Evolutionary conservation across 1,140 invertebrate genomes (phyloP), one percentile per base, ranked within the genome.

Genomic region (Neotoxoptera formosana): DNA sequence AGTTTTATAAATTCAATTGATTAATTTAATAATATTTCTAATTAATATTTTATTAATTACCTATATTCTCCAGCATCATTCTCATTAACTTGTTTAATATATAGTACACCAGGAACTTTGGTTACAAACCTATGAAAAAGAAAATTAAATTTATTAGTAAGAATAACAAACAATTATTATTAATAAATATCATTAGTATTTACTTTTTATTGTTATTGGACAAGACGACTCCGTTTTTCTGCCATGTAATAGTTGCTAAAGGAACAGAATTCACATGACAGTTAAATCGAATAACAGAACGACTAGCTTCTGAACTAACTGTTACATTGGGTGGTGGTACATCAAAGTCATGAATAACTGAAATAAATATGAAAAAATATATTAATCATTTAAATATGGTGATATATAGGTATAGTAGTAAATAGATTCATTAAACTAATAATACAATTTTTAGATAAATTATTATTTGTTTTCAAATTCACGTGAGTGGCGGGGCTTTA

Each of bases 241-340:
- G 51, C 94, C 94, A 94, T 3, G 45, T 91, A 41, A 94, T 94
- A 23, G 86, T 81, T 25, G 94, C 94, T 53, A 56, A 81, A n/a
- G 94, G 94, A 87, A 93, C 76, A 20, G 94, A 94, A 20, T 94
- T 94, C 25, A 94, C 94, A 90, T 41, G 86, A 93, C 94, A 94
- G 20, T 90, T 76, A 7, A 94, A 56, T 83, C 94, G 23, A 20
- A 93, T n/a, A 20, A 93, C 45, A 8, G 94, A 45, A 53, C 93
- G 81, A 83, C 91, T 84, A 84, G 45, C 67, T 91, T 91, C 90
- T 91, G 91, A 84, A 92, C 47, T 84, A 53, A 92, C 48, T 30
- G 91, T 92, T 53, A 92, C 41, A 53, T 92, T 92, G 8, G 8
- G 1, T 3, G 91, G 91, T 25, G 48, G 41, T 41, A 30, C 34